These are phyloP conservation scores for Mechanitis mazaeus DNA, from an alignment of 2,888 invertebrate species.

Conservation along the genomic window DNA sequence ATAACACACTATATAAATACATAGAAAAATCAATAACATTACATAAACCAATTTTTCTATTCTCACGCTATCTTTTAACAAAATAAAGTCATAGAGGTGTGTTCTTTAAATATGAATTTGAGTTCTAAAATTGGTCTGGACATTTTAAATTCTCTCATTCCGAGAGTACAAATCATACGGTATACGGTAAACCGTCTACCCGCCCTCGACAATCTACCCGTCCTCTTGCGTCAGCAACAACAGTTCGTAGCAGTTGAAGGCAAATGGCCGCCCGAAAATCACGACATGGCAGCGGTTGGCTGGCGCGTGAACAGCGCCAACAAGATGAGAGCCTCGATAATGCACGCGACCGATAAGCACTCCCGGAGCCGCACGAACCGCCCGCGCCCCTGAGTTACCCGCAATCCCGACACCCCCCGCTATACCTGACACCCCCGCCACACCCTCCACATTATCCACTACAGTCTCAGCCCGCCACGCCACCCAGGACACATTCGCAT, in stretches of 20 bases:
- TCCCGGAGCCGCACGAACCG: constrained; percentile 43
- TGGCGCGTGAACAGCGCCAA: constrained; percentile 52
- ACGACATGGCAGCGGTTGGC: constrained; percentile 57
- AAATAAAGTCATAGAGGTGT: too few relatives aligned
- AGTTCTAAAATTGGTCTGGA: too few relatives aligned
- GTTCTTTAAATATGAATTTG: too few relatives aligned
- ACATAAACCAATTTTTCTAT: too few relatives aligned
- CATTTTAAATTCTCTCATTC: too few relatives aligned
- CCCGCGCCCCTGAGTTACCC: constrained; percentile 41
- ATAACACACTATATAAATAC: too few relatives aligned
- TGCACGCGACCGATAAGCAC: constrained; percentile 51
- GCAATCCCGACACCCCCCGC: constrained; percentile 46
- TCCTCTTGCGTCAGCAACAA: constrained; percentile 42
- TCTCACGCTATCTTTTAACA: too few relatives aligned
- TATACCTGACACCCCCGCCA: constrained; percentile 38
- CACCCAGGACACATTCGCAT: constrained; percentile 42
- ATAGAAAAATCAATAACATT: too few relatives aligned
- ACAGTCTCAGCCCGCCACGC: constrained; percentile 41
- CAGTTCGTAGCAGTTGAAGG: constrained; percentile 65
- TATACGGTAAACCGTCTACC: too few relatives aligned
- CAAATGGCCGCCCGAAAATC: constrained; percentile 58
- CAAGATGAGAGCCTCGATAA: constrained; percentile 47
- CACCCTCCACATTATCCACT: constrained; percentile 47
- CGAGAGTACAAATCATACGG: too few relatives aligned
- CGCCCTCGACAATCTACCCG: not conserved